phyloP scores from a whole-genome alignment of 2,888 invertebrate genomes.

The Ichneumon xanthorius region DNA sequence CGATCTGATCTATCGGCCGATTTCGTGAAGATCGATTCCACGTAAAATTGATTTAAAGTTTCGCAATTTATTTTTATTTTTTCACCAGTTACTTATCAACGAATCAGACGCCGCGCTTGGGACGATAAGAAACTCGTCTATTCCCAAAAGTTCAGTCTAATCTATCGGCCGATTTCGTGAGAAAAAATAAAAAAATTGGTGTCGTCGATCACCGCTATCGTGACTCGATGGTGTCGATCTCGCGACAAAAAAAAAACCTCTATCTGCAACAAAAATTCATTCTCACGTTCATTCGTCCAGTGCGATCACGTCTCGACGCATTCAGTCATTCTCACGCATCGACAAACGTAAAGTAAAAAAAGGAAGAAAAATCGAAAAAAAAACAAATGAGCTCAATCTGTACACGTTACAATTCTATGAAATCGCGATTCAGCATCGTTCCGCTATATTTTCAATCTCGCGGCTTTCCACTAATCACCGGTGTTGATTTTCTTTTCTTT shows the following conservation, averaged over 20 bases:
- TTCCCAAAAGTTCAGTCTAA: not conserved
- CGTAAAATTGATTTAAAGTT: not conserved
- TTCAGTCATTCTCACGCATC: not conserved
- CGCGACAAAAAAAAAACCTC: not conserved
- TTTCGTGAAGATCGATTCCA: too few species aligned
- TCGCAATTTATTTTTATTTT: not conserved
- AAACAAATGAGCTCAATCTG: conserved; percentile 11
- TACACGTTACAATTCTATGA: conserved; percentile 29
- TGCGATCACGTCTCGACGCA: not conserved
- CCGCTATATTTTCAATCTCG: conserved; percentile 2
- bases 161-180: not conserved
- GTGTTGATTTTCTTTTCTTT: not conserved
- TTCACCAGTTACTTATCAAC: not conserved
- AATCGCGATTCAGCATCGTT: conserved; percentile 1
- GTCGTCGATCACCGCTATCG: not conserved
- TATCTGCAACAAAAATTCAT: conserved; percentile 20
- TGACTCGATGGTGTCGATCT: not conserved
- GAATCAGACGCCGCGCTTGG: not conserved
- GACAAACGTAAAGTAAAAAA: conserved; percentile 9
- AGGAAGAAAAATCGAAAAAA: not conserved
- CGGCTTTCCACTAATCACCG: conserved; percentile 1
- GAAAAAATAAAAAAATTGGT: not conserved
- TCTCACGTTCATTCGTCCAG: not conserved
- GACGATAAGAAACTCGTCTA: not conserved
- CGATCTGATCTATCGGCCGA: too few species aligned